Evolutionary conservation across 2,888 invertebrate species (phyloP).

Genomic region (Monoplex corrugatus): DNA sequence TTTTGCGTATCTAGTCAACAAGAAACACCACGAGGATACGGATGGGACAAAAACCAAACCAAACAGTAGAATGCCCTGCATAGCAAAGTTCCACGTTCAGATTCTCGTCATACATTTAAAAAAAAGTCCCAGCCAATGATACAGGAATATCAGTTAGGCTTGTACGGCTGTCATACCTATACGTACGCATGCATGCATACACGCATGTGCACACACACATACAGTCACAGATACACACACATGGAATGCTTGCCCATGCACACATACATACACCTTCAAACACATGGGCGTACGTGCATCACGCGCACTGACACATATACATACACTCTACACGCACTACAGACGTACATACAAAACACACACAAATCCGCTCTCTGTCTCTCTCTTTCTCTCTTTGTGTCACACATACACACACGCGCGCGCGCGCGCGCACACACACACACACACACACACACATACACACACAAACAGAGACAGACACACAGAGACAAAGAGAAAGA

Average conservation of each 20-base stretch:
- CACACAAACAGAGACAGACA: not conserved
- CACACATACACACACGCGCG: not conserved
- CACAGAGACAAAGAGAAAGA: not conserved
- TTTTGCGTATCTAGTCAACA: no score
- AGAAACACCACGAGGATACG: no score
- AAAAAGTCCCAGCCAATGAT: no score
- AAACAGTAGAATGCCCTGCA: no score
- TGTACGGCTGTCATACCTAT: slow-evolving; percentile 12
- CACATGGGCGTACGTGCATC: not conserved
- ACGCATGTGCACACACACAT: slow-evolving; percentile 20
- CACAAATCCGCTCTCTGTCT: not conserved
- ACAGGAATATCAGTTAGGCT: no score
- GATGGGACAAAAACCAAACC: no score
- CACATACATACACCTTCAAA: not conserved
- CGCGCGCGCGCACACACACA: not conserved
- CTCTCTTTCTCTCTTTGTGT: not conserved
- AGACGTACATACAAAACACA: not conserved
- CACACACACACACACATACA: not conserved
- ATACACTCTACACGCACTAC: not conserved
- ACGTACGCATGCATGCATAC: slow-evolving; percentile 7
- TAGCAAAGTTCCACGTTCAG: no score
- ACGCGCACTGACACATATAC: not conserved
- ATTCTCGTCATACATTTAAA: no score
- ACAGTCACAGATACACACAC: not conserved
- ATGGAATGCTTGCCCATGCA: not conserved